These are phyloP conservation scores for Silurus aristotelis DNA, from an alignment of 2,797 vertebrate species.

Conservation along the genomic window DNA sequence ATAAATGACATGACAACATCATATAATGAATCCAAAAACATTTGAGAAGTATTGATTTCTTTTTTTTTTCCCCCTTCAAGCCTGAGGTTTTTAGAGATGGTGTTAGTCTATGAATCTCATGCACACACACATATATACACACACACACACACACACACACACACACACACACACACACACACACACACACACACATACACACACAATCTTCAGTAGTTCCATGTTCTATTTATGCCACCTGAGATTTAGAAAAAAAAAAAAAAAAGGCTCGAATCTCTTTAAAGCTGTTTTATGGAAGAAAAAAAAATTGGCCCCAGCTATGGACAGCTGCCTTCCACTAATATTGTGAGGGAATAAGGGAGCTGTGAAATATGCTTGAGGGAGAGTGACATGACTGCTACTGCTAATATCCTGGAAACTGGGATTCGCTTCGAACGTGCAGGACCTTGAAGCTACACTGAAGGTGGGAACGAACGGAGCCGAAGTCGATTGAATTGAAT, in stretches of 20 bases:
- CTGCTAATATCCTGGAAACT: constrained; percentile 66
- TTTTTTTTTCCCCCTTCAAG: constrained; percentile 58
- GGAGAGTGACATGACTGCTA: constrained; percentile 67
- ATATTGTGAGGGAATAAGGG: constrained; percentile 75
- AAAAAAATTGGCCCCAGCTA: constrained; percentile 67
- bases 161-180: constrained; percentile 21
- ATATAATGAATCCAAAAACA: constrained; percentile 73
- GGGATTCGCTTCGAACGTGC: constrained; percentile 70
- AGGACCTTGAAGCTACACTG: constrained; percentile 59
- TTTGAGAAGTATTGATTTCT: constrained; percentile 75
- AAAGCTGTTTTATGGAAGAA: constrained; percentile 62
- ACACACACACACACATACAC: constrained; percentile 30
- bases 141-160: constrained; percentile 33
- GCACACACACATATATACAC: constrained; percentile 7
- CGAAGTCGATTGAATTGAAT: background rate
- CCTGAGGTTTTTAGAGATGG: constrained; percentile 58
- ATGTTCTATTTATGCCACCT: constrained; percentile 67
- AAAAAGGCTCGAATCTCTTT: constrained; percentile 58
- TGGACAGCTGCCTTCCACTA: constrained; percentile 75
- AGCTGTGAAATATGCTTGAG: constrained; percentile 72
- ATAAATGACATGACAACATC: constrained; percentile 69
- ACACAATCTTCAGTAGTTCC: constrained; percentile 63
- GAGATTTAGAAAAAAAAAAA: constrained; percentile 64
- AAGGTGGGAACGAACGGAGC: constrained; percentile 39
- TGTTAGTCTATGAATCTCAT: constrained; percentile 61